These are phyloP conservation scores for Ernsta delagoae DNA, from an alignment of 2,888 invertebrate species.

Conservation along the genomic window DNA sequence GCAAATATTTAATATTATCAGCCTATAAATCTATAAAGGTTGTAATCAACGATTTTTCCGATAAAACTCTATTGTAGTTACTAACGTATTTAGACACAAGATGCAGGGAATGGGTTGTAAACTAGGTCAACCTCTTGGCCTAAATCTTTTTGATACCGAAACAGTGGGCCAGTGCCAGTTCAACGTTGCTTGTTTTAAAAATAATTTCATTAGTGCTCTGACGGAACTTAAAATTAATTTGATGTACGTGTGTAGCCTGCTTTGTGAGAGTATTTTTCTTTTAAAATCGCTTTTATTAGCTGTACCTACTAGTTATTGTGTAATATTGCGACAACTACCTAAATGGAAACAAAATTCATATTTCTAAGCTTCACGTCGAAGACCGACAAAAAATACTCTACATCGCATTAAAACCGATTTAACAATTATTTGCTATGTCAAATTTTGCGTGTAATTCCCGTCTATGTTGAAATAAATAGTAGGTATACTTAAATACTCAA, in stretches of 20 bases:
- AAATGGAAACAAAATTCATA: no score
- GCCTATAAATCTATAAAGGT: no score
- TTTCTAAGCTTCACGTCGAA: no score
- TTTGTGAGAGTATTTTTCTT: no score
- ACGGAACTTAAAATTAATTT: background rate
- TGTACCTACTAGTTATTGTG: no score
- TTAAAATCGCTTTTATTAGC: no score
- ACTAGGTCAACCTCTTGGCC: conserved; percentile 21
- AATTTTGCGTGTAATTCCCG: background rate
- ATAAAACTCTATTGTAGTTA: background rate
- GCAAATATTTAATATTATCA: no score
- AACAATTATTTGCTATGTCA: no score
- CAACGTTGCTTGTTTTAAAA: background rate
- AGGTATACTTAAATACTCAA: background rate
- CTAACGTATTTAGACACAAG: conserved; percentile 13
- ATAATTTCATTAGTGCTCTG: background rate
- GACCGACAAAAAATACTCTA: no score
- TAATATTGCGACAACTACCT: no score
- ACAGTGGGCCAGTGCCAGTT: background rate
- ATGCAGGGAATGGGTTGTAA: conserved; percentile 6
- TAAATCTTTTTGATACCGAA: conserved; percentile 17
- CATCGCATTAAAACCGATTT: no score
- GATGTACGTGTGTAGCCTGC: background rate
- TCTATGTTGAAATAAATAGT: background rate
- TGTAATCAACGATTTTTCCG: background rate